Conservation (phyloP, 2,888 invertebrate genomes). For the Coleophora flavipennella region DNA sequence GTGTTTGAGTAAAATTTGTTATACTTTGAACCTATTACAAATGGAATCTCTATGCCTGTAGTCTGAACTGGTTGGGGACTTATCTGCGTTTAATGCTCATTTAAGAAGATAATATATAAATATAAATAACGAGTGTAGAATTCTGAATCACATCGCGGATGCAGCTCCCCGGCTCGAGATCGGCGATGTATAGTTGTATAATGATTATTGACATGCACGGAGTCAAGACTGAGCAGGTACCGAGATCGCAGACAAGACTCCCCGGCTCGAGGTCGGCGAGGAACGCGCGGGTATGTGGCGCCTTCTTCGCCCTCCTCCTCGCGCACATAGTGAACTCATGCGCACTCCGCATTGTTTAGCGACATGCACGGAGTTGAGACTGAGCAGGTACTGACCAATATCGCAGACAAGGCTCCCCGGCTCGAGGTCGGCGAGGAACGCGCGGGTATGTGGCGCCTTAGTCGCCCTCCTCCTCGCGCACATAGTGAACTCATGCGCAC, state of each 20-base stretch:
- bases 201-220: constrained; percentile 81
- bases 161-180: constrained; percentile 91
- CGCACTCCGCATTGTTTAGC: constrained; percentile 73
- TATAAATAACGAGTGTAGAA: no score
- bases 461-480: constrained; percentile 89
- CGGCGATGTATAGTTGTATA: constrained; percentile 88
- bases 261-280: constrained; percentile 90
- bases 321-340: constrained; percentile 96
- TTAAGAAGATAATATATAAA: no score
- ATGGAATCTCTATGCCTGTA: no score
- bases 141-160: constrained; percentile 94
- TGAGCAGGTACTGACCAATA: no score
- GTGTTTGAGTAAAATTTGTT: no score
- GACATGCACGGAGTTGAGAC: constrained; percentile 81
- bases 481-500: constrained; percentile 92
- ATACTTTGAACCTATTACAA: no score
- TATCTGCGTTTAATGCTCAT: no score
- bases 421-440: no score
- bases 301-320: constrained; percentile 82
- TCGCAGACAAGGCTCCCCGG: constrained; percentile 48
- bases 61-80: no score
- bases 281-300: constrained; percentile 80
- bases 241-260: no score
- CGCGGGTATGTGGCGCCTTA: constrained; percentile 52
- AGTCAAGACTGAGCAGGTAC: no score